Evolutionary conservation across 2,797 vertebrate species (phyloP).

Genomic region (Falco novaeseelandiae): DNA sequence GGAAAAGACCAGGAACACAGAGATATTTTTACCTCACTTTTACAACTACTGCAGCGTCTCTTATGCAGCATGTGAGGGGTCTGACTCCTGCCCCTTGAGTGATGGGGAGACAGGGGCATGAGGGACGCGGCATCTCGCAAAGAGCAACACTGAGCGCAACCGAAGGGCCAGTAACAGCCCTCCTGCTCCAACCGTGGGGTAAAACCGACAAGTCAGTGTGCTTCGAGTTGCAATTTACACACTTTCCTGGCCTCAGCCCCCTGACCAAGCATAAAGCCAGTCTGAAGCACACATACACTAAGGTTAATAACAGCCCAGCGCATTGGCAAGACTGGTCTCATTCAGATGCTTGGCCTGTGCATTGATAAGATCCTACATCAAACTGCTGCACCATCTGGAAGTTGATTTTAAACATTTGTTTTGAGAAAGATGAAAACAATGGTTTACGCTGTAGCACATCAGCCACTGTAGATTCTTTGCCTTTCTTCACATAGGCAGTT

Average conservation of each 20-base stretch:
- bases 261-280: neutral
- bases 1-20: neutral
- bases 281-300: neutral
- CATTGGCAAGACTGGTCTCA: neutral
- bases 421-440: neutral
- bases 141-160: neutral
- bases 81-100: neutral
- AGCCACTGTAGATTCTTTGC: neutral
- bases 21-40: neutral
- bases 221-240: neutral
- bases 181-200: neutral
- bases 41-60: neutral
- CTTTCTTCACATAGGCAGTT: neutral
- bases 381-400: neutral
- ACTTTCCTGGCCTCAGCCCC: neutral
- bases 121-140: neutral
- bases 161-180: neutral
- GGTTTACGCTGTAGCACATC: neutral
- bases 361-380: neutral
- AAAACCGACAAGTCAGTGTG: neutral
- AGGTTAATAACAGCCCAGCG: neutral
- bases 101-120: neutral
- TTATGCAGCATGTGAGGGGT: neutral
- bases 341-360: neutral
- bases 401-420: neutral